These are phyloP conservation scores for Fragum whitleyi DNA, from an alignment of 2,888 invertebrate species.

Conservation along the genomic window DNA sequence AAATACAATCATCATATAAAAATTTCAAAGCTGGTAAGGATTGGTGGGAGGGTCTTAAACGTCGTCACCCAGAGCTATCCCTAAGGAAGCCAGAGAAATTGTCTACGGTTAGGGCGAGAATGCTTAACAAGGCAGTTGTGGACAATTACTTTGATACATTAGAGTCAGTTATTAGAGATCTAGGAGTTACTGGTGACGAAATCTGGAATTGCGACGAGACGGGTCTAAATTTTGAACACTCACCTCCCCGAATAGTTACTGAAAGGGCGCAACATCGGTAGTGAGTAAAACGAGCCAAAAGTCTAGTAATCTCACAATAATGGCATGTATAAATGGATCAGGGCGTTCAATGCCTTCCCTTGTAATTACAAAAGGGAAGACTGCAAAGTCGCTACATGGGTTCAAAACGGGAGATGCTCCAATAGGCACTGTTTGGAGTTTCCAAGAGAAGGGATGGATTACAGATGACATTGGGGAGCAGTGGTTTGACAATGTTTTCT, in stretches of 20 bases:
- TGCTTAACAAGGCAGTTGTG: slow-evolving; percentile 27
- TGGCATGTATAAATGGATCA: slow-evolving; percentile 62
- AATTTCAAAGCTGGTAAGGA: slow-evolving; percentile 48
- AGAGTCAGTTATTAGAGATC: slow-evolving; percentile 15
- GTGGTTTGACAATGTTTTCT: slow-evolving; percentile 66
- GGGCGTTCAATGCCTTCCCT: slow-evolving; percentile 59
- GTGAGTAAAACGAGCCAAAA: slow-evolving; percentile 21
- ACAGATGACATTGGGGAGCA: slow-evolving; percentile 60
- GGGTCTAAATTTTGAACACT: slow-evolving; percentile 31
- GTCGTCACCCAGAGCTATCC: slow-evolving; percentile 36
- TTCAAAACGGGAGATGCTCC: slow-evolving; percentile 56
- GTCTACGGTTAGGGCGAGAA: slow-evolving; percentile 40
- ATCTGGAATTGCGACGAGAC: slow-evolving; percentile 45
- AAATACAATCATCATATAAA: slow-evolving; percentile 20
- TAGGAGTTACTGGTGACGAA: neutral
- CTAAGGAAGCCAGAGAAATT: slow-evolving; percentile 48
- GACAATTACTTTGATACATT: slow-evolving; percentile 37
- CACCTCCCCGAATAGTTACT: slow-evolving; percentile 28
- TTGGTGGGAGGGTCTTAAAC: slow-evolving; percentile 47
- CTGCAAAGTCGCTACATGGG: slow-evolving; percentile 45
- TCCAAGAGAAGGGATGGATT: slow-evolving; percentile 70
- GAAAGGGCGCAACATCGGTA: neutral
- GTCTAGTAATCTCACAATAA: slow-evolving; percentile 21
- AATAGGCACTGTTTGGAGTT: slow-evolving; percentile 54
- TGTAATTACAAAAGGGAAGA: slow-evolving; percentile 65